Evolutionary conservation across 2,113 vertebrate species (phyloP), one percentile per base, ranked within the genome.

Genomic region (Larimichthys crocea): DNA sequence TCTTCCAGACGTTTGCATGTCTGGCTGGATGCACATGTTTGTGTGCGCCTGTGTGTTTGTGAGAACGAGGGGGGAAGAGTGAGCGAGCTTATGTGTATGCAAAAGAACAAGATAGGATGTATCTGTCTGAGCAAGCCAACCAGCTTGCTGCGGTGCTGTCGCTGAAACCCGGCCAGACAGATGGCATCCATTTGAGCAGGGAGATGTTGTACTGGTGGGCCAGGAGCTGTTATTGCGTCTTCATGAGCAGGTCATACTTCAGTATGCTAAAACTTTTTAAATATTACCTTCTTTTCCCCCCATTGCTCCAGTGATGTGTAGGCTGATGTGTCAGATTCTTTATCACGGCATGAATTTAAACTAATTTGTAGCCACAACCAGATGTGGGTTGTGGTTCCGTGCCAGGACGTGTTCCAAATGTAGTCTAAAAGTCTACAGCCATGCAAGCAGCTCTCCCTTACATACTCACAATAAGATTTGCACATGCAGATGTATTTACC

Each of bases 161-260:
- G 72, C 75, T 83, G 75, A 86, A 85, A 48, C 70, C 53, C 4
- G 29, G 77, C 81, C 88, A 79, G 86, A 89, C 94, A 95, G 92
- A 93, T 92, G 93, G 94, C 71, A 83, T 86, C 80, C 82, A 90
- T 93, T 93, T 93, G 91, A 94, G 91, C 82, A 84, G 78, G 73
- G 83, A 87, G 77, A 72, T 73, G 78, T 79, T 85, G 82, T 87
- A 91, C 91, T 83, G 73, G 70, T 85, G 72, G 85, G 70, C 82
- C 72, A 88, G 83, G 83, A 91, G 69, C 76, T 87, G 84, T 85
- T 86, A 86, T 65, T 60, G 66, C 85, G 83, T 87, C 60, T 80
- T 91, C 79, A 85, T 66, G 78, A 90, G 78, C 44, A 69, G 84
- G 62, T 48, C 31, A 19, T 74, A 63, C 69, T 77, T 78, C 68